Percentiles rank a stretch among this genome's conserved stretches.
Evolutionary conservation across 2,888 invertebrate species (phyloP).

Genomic region (Phorcus lineatus): DNA sequence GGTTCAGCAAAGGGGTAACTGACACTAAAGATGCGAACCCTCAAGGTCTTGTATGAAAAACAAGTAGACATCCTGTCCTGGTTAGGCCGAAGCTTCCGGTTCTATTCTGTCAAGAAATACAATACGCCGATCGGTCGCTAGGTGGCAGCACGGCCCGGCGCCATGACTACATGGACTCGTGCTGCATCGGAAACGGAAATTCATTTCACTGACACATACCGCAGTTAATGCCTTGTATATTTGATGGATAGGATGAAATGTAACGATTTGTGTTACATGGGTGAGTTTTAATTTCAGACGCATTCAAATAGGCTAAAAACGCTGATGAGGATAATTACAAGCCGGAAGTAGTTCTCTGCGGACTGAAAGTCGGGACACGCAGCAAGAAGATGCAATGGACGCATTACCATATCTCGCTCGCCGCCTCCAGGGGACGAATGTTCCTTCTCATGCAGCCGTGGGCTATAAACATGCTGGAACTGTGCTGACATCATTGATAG

Average conservation of each 20-base stretch:
- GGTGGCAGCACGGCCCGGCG: slow-evolving; percentile 16
- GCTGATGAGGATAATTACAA: slow-evolving; percentile 16
- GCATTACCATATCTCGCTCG: not conserved
- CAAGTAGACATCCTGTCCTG: not conserved
- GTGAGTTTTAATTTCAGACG: slow-evolving; percentile 10
- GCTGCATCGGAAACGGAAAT: slow-evolving; percentile 28
- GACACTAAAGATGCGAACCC: not conserved
- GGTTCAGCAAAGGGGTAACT: not conserved
- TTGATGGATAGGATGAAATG: slow-evolving; percentile 25
- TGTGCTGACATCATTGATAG: not conserved
- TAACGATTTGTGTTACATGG: slow-evolving; percentile 15
- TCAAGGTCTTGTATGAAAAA: not conserved
- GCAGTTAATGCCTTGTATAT: slow-evolving; percentile 21
- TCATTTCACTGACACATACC: slow-evolving; percentile 31
- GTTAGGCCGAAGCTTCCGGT: slow-evolving; percentile 33
- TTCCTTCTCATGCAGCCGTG: not conserved
- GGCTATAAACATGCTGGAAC: not conserved
- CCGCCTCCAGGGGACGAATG: not conserved
- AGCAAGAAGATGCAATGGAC: not conserved
- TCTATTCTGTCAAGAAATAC: slow-evolving; percentile 39
- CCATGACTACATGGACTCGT: slow-evolving; percentile 29
- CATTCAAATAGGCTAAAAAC: slow-evolving; percentile 16
- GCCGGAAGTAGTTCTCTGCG: slow-evolving; percentile 9
- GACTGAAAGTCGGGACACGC: not conserved
- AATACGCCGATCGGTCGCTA: slow-evolving; percentile 39